Conservation (phyloP, 2,797 vertebrate species). For the Sebastes taczanowskii region DNA sequence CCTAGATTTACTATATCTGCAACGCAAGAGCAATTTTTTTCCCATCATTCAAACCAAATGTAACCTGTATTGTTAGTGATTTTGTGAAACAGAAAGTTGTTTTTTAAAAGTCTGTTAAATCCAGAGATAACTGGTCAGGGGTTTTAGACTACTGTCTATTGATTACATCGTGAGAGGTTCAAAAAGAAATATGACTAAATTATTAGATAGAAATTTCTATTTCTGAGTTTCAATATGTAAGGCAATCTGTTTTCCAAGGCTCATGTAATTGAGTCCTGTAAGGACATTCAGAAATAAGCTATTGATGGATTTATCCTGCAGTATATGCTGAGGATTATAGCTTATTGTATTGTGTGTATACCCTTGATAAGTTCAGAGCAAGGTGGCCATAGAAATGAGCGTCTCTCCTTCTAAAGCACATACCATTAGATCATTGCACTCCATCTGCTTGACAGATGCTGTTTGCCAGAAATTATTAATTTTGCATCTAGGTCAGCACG, state of each 20-base stretch:
- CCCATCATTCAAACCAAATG: background rate
- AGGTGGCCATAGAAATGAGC: conserved; percentile 52
- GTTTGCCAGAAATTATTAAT: conserved; percentile 57
- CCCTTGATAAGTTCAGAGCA: conserved; percentile 44
- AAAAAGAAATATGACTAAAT: conserved; percentile 30
- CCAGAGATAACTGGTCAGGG: background rate
- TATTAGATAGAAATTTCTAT: conserved; percentile 12
- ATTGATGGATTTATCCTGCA: conserved; percentile 60
- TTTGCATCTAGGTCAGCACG: conserved; percentile 51
- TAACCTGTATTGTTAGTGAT: background rate
- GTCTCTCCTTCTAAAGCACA: conserved; percentile 37
- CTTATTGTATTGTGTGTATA: conserved; percentile 45
- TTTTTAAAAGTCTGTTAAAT: conserved; percentile 14
- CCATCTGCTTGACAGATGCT: conserved; percentile 65
- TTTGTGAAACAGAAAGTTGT: background rate
- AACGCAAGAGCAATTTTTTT: background rate
- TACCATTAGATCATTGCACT: conserved; percentile 48
- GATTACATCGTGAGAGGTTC: conserved; percentile 20
- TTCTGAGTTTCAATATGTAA: conserved; percentile 26
- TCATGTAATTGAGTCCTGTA: conserved; percentile 52
- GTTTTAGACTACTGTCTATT: background rate
- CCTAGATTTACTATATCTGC: background rate
- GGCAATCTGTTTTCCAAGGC: conserved; percentile 42
- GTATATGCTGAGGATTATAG: conserved; percentile 58
- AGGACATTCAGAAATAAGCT: conserved; percentile 49